Evolutionary conservation across 1,140 invertebrate species (phyloP).

Genomic region (Pararge aegeria): DNA sequence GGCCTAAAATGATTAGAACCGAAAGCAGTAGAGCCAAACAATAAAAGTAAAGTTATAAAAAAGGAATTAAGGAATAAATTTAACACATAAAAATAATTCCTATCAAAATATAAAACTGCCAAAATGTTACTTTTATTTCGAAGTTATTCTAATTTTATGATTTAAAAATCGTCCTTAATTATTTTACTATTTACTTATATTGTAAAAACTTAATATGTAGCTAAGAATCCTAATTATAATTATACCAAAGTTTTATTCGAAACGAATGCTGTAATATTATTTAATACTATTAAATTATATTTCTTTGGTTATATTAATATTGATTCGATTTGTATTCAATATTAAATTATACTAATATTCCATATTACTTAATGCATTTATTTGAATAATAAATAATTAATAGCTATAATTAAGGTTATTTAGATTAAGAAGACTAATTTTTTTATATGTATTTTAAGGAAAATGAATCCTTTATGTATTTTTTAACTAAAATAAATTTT

Average conservation of each 20-base stretch:
- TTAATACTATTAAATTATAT: not conserved
- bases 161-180: not conserved
- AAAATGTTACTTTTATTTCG: no score
- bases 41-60: no score
- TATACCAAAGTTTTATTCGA: conserved; percentile 23
- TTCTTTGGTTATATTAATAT: not conserved
- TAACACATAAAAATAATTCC: no score
- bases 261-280: conserved; percentile 6
- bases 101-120: no score
- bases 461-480: not conserved
- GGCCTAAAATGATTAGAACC: no score
- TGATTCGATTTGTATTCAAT: not conserved
- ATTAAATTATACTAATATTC: not conserved
- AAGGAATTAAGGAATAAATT: no score
- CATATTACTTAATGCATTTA: conserved; percentile 2
- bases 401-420: not conserved
- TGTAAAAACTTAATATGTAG: not conserved
- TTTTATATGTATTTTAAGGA: not conserved
- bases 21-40: no score
- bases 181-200: not conserved
- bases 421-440: not conserved
- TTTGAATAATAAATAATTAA: not conserved
- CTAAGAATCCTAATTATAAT: conserved; percentile 13
- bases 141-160: no score
- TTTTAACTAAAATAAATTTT: not conserved